A percentile compares a stretch with the other conserved stretches of the same genome.
Evolutionary conservation across 2,113 vertebrate genomes (phyloP).

Genomic region (Rhegmatorhina hoffmannsi): DNA sequence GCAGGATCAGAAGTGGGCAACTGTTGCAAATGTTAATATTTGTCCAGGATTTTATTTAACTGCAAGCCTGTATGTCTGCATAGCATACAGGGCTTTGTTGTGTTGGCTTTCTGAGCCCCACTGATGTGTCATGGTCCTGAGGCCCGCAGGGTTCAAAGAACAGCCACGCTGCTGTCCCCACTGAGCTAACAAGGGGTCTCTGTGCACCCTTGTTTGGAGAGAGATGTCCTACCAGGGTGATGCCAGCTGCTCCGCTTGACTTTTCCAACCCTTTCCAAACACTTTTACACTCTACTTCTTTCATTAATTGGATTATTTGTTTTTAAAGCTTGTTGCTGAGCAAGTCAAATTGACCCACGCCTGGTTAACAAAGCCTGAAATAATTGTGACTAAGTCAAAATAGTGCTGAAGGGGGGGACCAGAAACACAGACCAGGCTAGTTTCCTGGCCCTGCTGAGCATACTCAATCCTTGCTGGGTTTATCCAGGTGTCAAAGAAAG

Average conservation of each 20-base stretch:
- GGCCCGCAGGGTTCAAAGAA: background rate
- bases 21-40: conserved; percentile 1
- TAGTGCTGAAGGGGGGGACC: background rate
- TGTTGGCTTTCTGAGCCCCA: background rate
- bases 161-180: background rate
- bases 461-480: background rate
- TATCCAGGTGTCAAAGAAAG: background rate
- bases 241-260: background rate
- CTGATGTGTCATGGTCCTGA: background rate
- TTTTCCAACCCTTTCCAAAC: conserved; percentile 26
- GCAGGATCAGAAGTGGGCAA: background rate
- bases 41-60: background rate
- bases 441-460: background rate
- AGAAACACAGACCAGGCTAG: background rate
- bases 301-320: conserved; percentile 54
- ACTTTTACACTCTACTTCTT: conserved; percentile 54
- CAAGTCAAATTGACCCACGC: conserved; percentile 10
- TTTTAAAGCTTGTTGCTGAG: conserved; percentile 42
- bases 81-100: background rate
- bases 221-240: background rate
- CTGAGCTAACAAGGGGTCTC: background rate
- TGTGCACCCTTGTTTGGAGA: background rate
- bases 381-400: conserved; percentile 26
- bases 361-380: conserved; percentile 45
- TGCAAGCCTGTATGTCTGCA: background rate